Conservation (phyloP, 1,140 invertebrate species). For the Diorhabda elongata region DNA sequence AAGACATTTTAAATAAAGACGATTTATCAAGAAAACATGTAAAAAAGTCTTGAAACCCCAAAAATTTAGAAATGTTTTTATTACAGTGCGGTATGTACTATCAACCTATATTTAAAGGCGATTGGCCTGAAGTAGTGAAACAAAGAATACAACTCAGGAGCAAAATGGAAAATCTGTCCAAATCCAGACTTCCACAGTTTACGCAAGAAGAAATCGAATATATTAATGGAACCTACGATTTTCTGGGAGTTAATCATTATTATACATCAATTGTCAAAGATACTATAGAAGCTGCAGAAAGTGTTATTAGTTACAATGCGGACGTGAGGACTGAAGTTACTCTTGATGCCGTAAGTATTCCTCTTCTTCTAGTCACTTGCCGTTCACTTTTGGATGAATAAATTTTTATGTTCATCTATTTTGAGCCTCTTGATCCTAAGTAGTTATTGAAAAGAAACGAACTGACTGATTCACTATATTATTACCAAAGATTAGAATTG, state of each 20-base stretch:
- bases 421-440: neutral
- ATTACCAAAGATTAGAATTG: no score
- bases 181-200: slow-evolving; percentile 59
- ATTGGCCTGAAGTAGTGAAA: slow-evolving; percentile 60
- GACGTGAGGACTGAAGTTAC: no score
- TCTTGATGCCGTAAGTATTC: no score
- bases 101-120: slow-evolving; percentile 60
- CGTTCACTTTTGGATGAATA: no score
- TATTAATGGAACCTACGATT: slow-evolving; percentile 58
- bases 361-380: no score
- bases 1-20: no score
- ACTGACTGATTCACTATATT: no score
- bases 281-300: no score
- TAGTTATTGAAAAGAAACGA: neutral
- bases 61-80: neutral
- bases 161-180: slow-evolving; percentile 52
- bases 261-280: slow-evolving; percentile 33
- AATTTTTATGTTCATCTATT: no score
- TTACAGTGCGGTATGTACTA: slow-evolving; percentile 57
- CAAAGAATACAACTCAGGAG: slow-evolving; percentile 54
- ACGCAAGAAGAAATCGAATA: slow-evolving; percentile 54
- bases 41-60: no score
- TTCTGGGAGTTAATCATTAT: slow-evolving; percentile 60
- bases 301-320: no score
- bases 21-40: no score